These are phyloP conservation scores for Salvelinus sp. DNA, from an alignment of 2,113 vertebrate species.

Conservation along the genomic window DNA sequence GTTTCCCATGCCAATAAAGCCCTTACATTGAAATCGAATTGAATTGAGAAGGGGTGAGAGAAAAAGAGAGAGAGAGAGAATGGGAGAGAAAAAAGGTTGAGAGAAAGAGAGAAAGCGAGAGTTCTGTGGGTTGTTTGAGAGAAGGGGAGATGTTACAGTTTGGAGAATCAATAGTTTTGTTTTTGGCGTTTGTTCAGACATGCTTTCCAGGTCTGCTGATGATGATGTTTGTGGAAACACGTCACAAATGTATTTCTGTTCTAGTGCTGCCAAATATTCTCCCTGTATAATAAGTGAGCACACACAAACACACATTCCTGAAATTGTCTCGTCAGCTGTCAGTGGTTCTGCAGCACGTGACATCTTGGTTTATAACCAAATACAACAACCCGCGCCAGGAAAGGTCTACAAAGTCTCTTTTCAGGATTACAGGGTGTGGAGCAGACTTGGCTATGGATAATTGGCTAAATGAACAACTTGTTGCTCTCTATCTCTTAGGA, in stretches of 20 bases:
- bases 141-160: neutral
- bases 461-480: neutral
- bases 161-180: neutral
- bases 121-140: neutral
- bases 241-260: neutral
- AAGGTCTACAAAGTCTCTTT: constrained; percentile 28
- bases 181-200: neutral
- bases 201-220: neutral
- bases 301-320: neutral
- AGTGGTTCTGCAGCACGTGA: neutral
- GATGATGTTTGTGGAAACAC: neutral
- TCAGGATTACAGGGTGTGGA: constrained; percentile 12
- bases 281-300: neutral
- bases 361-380: neutral
- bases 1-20: too few species aligned
- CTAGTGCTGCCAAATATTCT: neutral
- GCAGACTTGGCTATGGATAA: neutral
- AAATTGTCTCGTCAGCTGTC: neutral
- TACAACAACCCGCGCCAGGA: neutral
- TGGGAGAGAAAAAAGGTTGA: too few species aligned
- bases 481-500: constrained; percentile 10
- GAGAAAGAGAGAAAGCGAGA: too few species aligned
- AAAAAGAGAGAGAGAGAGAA: too few species aligned
- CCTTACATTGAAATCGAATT: too few species aligned
- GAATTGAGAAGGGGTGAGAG: too few species aligned